Base-by-base conservation (phyloP, 92 coral and sea anemone genomes). In the Metridium senile region DNA sequence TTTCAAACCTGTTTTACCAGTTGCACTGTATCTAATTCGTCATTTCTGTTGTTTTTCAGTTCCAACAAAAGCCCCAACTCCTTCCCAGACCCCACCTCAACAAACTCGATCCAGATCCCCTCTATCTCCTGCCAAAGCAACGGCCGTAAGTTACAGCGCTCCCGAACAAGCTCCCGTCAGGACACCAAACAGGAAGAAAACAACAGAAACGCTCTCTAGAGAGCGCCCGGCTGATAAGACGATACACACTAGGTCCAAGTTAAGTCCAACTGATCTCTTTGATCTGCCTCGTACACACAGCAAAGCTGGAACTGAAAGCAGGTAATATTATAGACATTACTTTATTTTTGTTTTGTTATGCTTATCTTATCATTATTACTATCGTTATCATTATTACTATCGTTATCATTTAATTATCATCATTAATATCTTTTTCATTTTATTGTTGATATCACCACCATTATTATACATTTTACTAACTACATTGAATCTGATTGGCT, bases 61-160 rank as follows among this genome's bases (percentile, higher is more conserved):
- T 52, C 69, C 66, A 16, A 67, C 56, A 52, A 78, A 59, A 26
- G 22, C 56, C 29, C 83, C 83, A 25, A 30, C 66, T 29, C 30
- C 75, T 13, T 63, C 71, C 26, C 83, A 78, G 30, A 33, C 83
- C 11, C 83, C 66, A 23, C 54, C 51, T 21, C 22, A 51, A 30
- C 66, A 56, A 45, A 28, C 25, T 26, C 86, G 89, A 46, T 81
- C 86, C 66, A 86, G 92, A 47, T 72, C 83, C n/a, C 85, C 92
- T 21, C 86, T 88, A 39, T 76, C 86, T 30, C 26, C 93, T 27
- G 86, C 93, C 28, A 88, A 88, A 71, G 93, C 89, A 1, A 63
- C 66, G 16, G 91, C 88, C 25, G 88, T 87, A 71, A 83, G 82
- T 27, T 87, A 83, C 62, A 77, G 76, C 26, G 21, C 35, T 18